Conservation (phyloP, 1,140 invertebrate genomes). For the Sarcophaga peregrina region DNA sequence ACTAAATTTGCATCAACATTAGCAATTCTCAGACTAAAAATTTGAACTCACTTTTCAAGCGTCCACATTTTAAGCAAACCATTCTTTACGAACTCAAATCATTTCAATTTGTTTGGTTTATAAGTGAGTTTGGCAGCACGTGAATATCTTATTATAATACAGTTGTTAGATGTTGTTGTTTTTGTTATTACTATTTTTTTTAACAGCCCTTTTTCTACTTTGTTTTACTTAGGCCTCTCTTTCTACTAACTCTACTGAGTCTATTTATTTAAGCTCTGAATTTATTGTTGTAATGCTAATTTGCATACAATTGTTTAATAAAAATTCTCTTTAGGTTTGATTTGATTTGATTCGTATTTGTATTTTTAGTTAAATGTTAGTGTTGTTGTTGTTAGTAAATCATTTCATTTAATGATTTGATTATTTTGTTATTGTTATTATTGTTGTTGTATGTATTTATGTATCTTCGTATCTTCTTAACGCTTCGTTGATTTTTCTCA, state of each 20-base stretch:
- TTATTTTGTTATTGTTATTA: not conserved
- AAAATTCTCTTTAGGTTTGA: not conserved
- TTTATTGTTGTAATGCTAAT: not conserved
- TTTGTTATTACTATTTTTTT: too few species aligned
- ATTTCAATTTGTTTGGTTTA: not conserved
- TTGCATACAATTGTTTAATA: conserved; percentile 14
- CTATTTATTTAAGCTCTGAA: too few species aligned
- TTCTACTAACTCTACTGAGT: too few species aligned
- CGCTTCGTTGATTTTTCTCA: conserved; percentile 2
- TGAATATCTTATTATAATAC: not conserved
- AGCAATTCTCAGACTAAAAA: too few species aligned
- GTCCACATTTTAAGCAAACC: too few species aligned
- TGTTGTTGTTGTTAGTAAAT: not conserved
- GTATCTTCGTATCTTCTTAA: not conserved
- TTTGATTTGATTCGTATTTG: not conserved
- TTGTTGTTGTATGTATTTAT: conserved; percentile 2
- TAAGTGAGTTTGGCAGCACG: conserved; percentile 4
- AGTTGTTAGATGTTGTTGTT: too few species aligned
- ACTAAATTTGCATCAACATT: too few species aligned
- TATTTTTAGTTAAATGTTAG: not conserved
- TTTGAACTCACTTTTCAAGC: too few species aligned
- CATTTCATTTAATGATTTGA: not conserved
- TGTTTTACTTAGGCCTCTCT: too few species aligned
- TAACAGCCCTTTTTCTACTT: too few species aligned
- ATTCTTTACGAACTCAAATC: too few species aligned